These are phyloP conservation scores for Gorsachius goisagi DNA, from an alignment of 2,113 vertebrate genomes.

Conservation along the genomic window DNA sequence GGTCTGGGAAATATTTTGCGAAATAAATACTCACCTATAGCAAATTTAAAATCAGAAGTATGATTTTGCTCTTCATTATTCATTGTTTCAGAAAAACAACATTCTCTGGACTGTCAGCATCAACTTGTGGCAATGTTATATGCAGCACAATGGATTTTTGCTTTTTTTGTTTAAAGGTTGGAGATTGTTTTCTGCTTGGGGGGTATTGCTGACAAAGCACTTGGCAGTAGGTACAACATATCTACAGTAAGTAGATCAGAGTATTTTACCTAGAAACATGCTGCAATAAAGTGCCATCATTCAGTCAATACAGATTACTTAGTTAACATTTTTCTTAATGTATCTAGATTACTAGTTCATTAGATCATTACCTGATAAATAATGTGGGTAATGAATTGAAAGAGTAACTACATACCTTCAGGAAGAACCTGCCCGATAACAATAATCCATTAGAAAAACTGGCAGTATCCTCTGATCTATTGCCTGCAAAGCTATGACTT, in stretches of 20 bases:
- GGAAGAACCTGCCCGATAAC: slow-evolving; percentile 77
- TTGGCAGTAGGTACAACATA: slow-evolving; percentile 37
- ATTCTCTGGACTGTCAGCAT: slow-evolving; percentile 45
- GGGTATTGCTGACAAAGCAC: slow-evolving; percentile 69
- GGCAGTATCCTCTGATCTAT: slow-evolving; percentile 82
- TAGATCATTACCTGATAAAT: slow-evolving; percentile 75
- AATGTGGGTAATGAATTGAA: slow-evolving; percentile 72
- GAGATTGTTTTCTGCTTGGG: background rate
- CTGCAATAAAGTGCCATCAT: slow-evolving; percentile 71
- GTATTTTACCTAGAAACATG: slow-evolving; percentile 71
- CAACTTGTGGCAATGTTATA: slow-evolving; percentile 63
- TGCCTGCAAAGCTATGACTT: slow-evolving; percentile 78
- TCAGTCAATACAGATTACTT: slow-evolving; percentile 66
- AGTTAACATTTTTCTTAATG: slow-evolving; percentile 63
- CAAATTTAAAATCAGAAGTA: background rate
- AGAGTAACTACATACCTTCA: slow-evolving; percentile 81
- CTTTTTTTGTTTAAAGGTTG: slow-evolving; percentile 37
- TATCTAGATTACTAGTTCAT: slow-evolving; percentile 65
- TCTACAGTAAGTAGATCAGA: slow-evolving; percentile 55
- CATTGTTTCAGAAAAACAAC: slow-evolving; percentile 44
- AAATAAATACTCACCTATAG: background rate
- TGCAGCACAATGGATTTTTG: slow-evolving; percentile 36
- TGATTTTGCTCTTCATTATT: slow-evolving; percentile 14
- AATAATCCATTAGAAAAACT: slow-evolving; percentile 81
- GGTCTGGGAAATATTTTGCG: background rate